Evolutionary conservation across 1,140 invertebrate species (phyloP), one percentile per base, ranked within the genome.

Genomic region (Drosophila chauvacae): DNA sequence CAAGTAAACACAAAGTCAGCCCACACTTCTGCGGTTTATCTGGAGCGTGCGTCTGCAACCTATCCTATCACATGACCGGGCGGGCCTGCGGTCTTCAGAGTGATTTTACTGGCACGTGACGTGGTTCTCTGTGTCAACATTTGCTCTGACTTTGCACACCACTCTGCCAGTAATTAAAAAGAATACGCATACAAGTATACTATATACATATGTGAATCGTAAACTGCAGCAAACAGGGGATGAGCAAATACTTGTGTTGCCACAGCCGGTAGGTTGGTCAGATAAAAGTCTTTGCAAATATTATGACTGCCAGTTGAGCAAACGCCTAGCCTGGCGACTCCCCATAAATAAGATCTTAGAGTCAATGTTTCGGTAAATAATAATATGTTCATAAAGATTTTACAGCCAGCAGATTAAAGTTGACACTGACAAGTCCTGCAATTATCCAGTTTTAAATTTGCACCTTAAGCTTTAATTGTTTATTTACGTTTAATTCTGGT

Each of bases 81-180:
- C 33, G 20, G 39, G 55, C 47, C 56, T 74, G 74, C 75, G 65
- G 75, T 88, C 55, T 62, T 44, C 48, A 37, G 68, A 62, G 39
- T 58, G 77, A 80, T 63, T 81, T 73, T 81, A 69, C 48, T 64
- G 62, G 85, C 84, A 88, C 84, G 84, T 90, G 84, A 88, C 85
- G 77, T 50, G 23, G 51, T 69, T 53, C 50, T 42, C 61, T 59
- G 37, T 64, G 69, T 44, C 45, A 90, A 84, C 64, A 78, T 88
- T 88, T 87, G 66, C 57, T 44, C 30, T 48, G 59, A 37, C 30
- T 77, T 51, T 80, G 76, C 61, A 66, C 77, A 71, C 42, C 60
- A 51, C 68, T 45, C 30, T 60, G 79, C 59, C 83, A 68, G 80
- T 83, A 83, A 87, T 84, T 80, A 79, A 72, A 79, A 78, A 59